These are phyloP conservation scores for Drosophila elegans DNA, from an alignment of 1,140 invertebrate genomes.

Conservation along the genomic window DNA sequence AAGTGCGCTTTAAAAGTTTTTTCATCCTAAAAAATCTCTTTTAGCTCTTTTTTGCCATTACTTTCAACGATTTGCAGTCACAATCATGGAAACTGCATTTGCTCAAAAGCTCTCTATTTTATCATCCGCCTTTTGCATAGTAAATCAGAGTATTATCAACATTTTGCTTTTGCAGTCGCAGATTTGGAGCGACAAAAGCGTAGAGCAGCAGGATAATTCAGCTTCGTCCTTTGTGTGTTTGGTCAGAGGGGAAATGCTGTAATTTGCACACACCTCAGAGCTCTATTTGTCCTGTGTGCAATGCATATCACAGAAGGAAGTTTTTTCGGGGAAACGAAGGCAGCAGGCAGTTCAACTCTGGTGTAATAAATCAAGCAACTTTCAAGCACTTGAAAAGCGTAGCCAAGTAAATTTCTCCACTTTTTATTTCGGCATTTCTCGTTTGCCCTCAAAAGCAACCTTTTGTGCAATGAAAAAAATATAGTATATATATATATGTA, in stretches of 20 bases:
- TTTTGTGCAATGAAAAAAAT: slow-evolving; percentile 65
- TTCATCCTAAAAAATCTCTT: not conserved
- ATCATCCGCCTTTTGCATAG: slow-evolving; percentile 37
- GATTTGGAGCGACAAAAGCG: slow-evolving; percentile 54
- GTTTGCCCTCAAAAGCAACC: slow-evolving; percentile 61
- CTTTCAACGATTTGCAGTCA: slow-evolving; percentile 6
- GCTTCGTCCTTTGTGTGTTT: slow-evolving; percentile 40
- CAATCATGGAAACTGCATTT: slow-evolving; percentile 30
- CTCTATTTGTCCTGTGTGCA: slow-evolving; percentile 72
- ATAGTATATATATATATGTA: slow-evolving; percentile 24
- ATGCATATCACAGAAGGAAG: slow-evolving; percentile 40
- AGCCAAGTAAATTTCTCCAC: slow-evolving; percentile 63
- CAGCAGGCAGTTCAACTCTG: slow-evolving; percentile 12
- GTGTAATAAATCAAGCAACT: slow-evolving; percentile 81
- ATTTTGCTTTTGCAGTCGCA: slow-evolving; percentile 64
- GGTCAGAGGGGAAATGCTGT: slow-evolving; percentile 74
- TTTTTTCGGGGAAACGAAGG: not conserved
- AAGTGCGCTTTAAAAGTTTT: too few relatives aligned
- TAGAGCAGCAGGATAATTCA: slow-evolving; percentile 52
- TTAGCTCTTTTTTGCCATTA: slow-evolving; percentile 7
- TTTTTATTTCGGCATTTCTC: slow-evolving; percentile 18
- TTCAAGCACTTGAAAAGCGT: slow-evolving; percentile 76
- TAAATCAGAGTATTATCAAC: slow-evolving; percentile 77
- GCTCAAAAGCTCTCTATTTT: slow-evolving; percentile 37
- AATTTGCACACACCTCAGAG: slow-evolving; percentile 70